Conservation (phyloP, 2,113 vertebrate genomes). For the Hippocampus abdominalis region DNA sequence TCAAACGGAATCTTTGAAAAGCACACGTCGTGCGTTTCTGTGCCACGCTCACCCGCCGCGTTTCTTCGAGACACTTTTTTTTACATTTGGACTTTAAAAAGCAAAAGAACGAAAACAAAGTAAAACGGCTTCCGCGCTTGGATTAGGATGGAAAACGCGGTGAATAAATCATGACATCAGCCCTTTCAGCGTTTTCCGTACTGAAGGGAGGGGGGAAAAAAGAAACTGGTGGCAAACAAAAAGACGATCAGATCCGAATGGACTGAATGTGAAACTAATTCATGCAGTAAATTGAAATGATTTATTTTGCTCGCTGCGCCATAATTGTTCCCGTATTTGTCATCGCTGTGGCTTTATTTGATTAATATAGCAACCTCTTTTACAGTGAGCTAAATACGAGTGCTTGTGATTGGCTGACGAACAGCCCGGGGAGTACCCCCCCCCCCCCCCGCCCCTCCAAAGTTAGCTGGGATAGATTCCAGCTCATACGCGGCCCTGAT, state of each 20-base stretch:
- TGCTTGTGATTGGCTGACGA: background rate
- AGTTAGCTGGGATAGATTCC: background rate
- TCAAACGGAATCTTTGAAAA: slow-evolving; percentile 36
- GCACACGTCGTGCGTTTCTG: slow-evolving; percentile 24
- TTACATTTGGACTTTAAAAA: background rate
- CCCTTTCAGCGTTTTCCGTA: background rate
- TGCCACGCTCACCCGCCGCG: background rate
- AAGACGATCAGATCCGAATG: background rate
- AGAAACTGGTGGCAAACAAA: background rate
- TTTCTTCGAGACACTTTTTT: background rate
- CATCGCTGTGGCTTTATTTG: background rate
- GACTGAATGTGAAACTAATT: background rate
- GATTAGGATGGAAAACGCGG: background rate
- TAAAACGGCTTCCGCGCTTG: background rate
- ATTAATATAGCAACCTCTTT: background rate
- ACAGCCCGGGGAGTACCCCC: background rate
- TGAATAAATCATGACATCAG: slow-evolving; percentile 9
- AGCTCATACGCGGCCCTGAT: background rate
- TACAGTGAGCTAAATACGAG: background rate
- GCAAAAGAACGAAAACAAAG: background rate
- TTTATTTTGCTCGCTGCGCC: background rate
- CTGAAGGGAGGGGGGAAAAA: background rate
- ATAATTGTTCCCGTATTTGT: background rate
- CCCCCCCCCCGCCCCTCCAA: too few relatives aligned
- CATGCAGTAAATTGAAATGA: background rate